phyloP scores from a whole-genome alignment of 2,113 vertebrate species.

The Sinocyclocheilus anophthalmus region DNA sequence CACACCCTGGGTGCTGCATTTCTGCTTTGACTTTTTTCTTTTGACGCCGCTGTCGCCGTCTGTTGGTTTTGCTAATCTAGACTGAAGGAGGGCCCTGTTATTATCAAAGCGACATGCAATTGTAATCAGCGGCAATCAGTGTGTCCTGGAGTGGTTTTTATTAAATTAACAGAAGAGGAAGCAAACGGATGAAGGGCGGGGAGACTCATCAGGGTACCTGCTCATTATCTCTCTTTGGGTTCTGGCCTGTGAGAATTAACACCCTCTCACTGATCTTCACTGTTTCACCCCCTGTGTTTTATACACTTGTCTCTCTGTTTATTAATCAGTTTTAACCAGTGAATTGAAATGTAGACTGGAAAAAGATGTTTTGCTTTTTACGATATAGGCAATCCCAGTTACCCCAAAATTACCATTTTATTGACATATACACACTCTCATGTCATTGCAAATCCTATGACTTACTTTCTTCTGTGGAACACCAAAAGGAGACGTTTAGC shows the following conservation, averaged over 20 bases:
- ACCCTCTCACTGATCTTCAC: constrained; percentile 21
- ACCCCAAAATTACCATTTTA: neutral
- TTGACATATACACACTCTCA: neutral
- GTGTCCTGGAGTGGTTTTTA: constrained; percentile 47
- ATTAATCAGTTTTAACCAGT: constrained; percentile 24
- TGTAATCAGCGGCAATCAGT: constrained; percentile 56
- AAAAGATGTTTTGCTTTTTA: neutral
- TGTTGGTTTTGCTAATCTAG: constrained; percentile 27
- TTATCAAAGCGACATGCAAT: constrained; percentile 45
- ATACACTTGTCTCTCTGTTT: constrained; percentile 14
- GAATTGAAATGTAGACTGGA: neutral
- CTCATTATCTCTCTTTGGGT: constrained; percentile 39
- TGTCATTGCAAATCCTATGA: neutral
- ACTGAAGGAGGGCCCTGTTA: constrained; percentile 27
- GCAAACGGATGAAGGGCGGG: constrained; percentile 26
- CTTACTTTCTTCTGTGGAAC: neutral
- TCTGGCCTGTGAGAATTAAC: constrained; percentile 24
- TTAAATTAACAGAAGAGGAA: constrained; percentile 55
- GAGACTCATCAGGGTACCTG: constrained; percentile 28
- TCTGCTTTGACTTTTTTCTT: constrained; percentile 10
- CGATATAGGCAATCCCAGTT: neutral
- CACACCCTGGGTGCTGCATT: neutral
- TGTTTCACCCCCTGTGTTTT: constrained; percentile 21
- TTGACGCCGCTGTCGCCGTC: neutral
- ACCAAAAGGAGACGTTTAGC: neutral